Percentiles rank a stretch among this genome's conserved stretches.
Evolutionary conservation across 2,113 vertebrate genomes (phyloP).

Genomic region (Collichthys lucidus): DNA sequence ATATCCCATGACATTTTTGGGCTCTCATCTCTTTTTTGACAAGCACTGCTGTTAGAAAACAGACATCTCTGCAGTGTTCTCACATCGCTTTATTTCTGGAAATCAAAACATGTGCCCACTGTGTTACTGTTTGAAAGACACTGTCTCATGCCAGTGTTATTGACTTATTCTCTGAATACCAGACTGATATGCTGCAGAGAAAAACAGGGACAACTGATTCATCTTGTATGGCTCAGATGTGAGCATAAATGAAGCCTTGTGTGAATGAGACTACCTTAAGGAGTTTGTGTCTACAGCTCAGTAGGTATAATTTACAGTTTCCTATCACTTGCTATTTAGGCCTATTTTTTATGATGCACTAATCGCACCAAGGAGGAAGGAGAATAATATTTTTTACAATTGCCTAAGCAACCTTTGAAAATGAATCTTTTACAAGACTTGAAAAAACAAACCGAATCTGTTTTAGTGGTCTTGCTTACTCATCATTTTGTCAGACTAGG

Average conservation of each 20-base stretch:
- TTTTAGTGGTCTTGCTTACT: conserved; percentile 2
- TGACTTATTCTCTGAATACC: conserved; percentile 1
- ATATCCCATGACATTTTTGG: background rate
- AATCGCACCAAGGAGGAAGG: conserved; percentile 5
- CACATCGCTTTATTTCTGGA: conserved; percentile 1
- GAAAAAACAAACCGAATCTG: conserved; percentile 11
- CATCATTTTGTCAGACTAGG: background rate
- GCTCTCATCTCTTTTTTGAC: background rate
- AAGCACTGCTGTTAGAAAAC: background rate
- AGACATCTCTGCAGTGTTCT: background rate
- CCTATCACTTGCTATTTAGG: conserved; percentile 20
- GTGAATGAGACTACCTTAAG: conserved; percentile 27
- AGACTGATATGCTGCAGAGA: conserved; percentile 27
- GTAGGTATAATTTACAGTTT: conserved; percentile 26
- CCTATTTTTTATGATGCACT: conserved; percentile 29
- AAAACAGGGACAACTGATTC: background rate
- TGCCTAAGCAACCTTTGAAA: conserved; percentile 25
- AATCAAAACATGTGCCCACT: conserved; percentile 13
- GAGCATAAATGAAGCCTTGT: conserved; percentile 58
- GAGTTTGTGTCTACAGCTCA: conserved; percentile 38
- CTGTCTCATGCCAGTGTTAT: background rate
- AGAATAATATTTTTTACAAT: conserved; percentile 53
- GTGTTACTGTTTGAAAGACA: conserved; percentile 15
- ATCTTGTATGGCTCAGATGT: conserved; percentile 29
- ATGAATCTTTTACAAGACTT: conserved; percentile 32